phyloP scores from a whole-genome alignment of 2,797 vertebrate genomes.

The Cetoscarus ocellatus region DNA sequence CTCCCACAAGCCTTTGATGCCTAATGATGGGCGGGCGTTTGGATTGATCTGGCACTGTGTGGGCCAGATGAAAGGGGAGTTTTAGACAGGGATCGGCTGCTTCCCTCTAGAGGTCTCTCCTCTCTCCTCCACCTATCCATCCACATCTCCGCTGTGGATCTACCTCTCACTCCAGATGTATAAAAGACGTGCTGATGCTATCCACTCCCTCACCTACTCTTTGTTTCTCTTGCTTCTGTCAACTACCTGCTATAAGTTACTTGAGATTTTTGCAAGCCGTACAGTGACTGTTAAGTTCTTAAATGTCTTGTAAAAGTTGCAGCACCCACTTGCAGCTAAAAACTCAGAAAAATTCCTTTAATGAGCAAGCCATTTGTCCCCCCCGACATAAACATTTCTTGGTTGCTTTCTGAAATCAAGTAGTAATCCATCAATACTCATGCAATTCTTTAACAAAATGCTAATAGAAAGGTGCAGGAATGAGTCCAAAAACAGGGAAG shows the following conservation, averaged over 20 bases:
- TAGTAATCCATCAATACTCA: no score
- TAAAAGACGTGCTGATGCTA: slow-evolving; percentile 38
- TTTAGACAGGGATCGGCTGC: slow-evolving; percentile 68
- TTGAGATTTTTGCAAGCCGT: background rate
- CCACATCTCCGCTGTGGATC: slow-evolving; percentile 52
- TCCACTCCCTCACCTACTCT: slow-evolving; percentile 34
- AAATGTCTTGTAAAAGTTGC: background rate
- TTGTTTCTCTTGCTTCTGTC: background rate
- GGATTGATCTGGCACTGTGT: slow-evolving; percentile 80
- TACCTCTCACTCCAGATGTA: slow-evolving; percentile 60
- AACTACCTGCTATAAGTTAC: background rate
- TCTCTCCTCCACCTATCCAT: slow-evolving; percentile 67
- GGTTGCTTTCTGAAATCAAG: no score
- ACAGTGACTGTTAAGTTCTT: background rate
- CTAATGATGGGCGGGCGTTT: slow-evolving; percentile 75
- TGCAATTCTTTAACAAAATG: no score
- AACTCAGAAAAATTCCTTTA: no score
- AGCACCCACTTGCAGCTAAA: no score
- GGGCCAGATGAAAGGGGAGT: slow-evolving; percentile 78
- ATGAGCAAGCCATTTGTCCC: no score
- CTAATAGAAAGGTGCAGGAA: no score
- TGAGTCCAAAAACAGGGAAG: no score
- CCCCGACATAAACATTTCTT: no score
- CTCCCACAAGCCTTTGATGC: slow-evolving; percentile 77
- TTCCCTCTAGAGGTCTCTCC: slow-evolving; percentile 67